Base-by-base conservation (phyloP, 92 coral and sea anemone species). In the Metridium senile region DNA sequence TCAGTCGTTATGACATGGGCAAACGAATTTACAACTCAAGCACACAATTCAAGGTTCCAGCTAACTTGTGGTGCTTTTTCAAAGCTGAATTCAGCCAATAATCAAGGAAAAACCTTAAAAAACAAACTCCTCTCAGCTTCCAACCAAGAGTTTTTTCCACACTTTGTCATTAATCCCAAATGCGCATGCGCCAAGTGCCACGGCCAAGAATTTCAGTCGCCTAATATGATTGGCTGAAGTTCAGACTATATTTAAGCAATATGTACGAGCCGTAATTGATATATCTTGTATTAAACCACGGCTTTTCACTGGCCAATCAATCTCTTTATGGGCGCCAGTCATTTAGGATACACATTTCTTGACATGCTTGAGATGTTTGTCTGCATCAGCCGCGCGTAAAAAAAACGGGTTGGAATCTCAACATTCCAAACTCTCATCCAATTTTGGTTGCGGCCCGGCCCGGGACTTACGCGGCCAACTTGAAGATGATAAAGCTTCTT, bases 101-200 rank as follows among this genome's bases (percentile, higher is more conserved):
- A 74, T 67, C 66, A 78, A 16, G 76, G 58, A 23, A 76, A 82
- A 74, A 62, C 84, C 79, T 88, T 72, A 51, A 76, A 85, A 88
- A 89, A 89, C 93, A 92, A 85, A 83, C 88, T 68, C 51, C 66
- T 81, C 26, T 78, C 70, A 9, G 61, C 70, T 58, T 46, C 33
- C 35, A 74, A 69, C 52, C 34, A 28, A 79, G 27, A 74, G 66
- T 30, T 79, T 81, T 85, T 85, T 86, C 85, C 93, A 86, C 90
- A 88, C 77, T 88, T 91, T 89, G 90, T 89, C 87, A 88, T 82
- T 82, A 20, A 56, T 43, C 81, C 47, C 33, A 74, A 89, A 43
- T 11, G 79, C 87, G 80, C 97, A 91, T 91, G 97, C 97, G 93
- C 87, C 62, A 43, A 79, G 79, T 34, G 83, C 67, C 76, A 77